phyloP scores from a whole-genome alignment of 1,140 invertebrate genomes.

The Dryas iulia region DNA sequence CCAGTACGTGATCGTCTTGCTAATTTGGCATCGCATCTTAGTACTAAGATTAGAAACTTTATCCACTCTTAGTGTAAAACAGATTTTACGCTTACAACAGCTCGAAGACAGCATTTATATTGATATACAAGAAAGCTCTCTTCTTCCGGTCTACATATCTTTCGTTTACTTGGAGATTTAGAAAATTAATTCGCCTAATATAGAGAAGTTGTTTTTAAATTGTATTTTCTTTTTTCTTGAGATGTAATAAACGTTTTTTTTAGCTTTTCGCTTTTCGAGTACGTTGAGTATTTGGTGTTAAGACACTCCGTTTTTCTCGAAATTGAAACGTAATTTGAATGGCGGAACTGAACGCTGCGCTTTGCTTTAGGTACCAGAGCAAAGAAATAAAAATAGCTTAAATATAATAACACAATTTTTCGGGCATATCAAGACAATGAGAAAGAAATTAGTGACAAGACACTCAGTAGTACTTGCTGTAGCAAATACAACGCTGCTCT shows the following conservation, averaged over 20 bases:
- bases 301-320: too few relatives aligned
- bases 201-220: neutral
- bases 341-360: neutral
- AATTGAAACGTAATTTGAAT: too few relatives aligned
- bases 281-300: too few relatives aligned
- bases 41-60: constrained; percentile 35
- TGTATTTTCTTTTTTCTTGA: neutral
- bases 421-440: too few relatives aligned
- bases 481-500: neutral
- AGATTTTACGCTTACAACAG: constrained; percentile 29
- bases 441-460: too few relatives aligned
- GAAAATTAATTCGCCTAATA: neutral
- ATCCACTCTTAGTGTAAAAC: constrained; percentile 23
- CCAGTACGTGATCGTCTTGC: constrained; percentile 39
- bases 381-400: neutral
- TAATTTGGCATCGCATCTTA: constrained; percentile 32
- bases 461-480: too few relatives aligned
- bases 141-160: neutral
- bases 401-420: too few relatives aligned
- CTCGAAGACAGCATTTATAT: constrained; percentile 24
- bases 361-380: neutral
- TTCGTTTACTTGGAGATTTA: neutral
- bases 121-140: constrained; percentile 20
- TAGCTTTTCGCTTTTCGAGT: too few relatives aligned
- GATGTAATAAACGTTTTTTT: too few relatives aligned